Conservation (phyloP, 2,888 invertebrate species). For the Aromia moschata region DNA sequence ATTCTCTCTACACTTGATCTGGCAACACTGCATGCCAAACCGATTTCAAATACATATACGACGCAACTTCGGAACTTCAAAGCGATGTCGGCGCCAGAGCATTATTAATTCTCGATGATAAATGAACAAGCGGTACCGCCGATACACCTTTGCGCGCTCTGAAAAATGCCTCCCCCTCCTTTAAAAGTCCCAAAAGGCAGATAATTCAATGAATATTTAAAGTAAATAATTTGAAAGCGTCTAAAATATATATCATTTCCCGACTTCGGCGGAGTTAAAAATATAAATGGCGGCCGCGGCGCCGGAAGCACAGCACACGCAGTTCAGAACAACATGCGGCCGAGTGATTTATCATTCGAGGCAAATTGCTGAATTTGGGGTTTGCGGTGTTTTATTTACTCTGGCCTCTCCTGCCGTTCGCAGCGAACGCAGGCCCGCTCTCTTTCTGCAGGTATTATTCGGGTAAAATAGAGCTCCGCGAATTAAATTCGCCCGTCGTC, state of each 20-base stretch:
- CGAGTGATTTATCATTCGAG: slow-evolving; percentile 62
- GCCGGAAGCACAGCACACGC: slow-evolving; percentile 53
- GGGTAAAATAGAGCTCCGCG: slow-evolving; percentile 20
- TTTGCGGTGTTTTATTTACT: slow-evolving; percentile 62
- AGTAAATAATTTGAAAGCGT: slow-evolving; percentile 45
- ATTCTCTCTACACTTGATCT: too few species aligned
- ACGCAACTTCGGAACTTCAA: not conserved
- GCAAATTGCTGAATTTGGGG: slow-evolving; percentile 64
- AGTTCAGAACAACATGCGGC: slow-evolving; percentile 58
- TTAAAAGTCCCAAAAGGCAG: slow-evolving; percentile 17
- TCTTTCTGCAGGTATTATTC: slow-evolving; percentile 35
- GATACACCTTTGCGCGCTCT: not conserved
- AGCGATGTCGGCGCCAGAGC: slow-evolving; percentile 1
- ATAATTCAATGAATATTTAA: slow-evolving; percentile 27
- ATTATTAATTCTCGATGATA: slow-evolving; percentile 19
- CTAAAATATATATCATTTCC: slow-evolving; percentile 53
- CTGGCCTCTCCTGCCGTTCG: slow-evolving; percentile 33
- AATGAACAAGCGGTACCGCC: slow-evolving; percentile 7
- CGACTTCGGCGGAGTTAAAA: slow-evolving; percentile 55
- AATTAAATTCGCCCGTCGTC: slow-evolving; percentile 28
- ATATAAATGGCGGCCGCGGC: slow-evolving; percentile 55
- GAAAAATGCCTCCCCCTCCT: slow-evolving; percentile 2
- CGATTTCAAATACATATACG: not conserved
- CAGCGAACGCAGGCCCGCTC: slow-evolving; percentile 13
- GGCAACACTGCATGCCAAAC: too few species aligned